Conservation (phyloP, 2,888 invertebrate genomes). For the Candidula unifasciata region DNA sequence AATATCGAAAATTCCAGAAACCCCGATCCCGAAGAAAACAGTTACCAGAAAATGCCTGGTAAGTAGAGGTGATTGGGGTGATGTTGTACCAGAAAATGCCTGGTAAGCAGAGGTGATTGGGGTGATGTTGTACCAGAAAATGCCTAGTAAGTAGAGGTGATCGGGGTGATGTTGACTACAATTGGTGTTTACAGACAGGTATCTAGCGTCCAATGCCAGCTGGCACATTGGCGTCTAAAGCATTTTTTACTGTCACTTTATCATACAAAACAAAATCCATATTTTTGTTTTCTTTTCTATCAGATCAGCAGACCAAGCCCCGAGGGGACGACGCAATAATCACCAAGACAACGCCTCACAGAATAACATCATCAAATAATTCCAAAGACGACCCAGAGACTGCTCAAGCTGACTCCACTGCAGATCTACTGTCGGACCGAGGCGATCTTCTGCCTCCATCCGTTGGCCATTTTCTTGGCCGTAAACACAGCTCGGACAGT, state of each 20-base stretch:
- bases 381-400: conserved; percentile 36
- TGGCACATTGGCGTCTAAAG: no score
- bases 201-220: no score
- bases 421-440: conserved; percentile 27
- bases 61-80: no score
- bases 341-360: conserved; percentile 37
- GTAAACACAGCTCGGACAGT: conserved; percentile 55
- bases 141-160: no score
- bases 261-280: not conserved
- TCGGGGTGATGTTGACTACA: no score
- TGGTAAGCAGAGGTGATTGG: no score
- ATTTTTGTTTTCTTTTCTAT: not conserved
- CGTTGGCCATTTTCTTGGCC: conserved; percentile 33
- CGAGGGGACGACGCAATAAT: conserved; percentile 34
- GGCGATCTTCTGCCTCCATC: conserved; percentile 55
- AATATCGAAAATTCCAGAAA: no score
- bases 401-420: conserved; percentile 40
- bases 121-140: no score
- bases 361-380: not conserved
- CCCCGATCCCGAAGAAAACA: no score
- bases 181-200: no score
- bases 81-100: no score
- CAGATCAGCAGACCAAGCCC: conserved; percentile 32
- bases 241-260: not conserved
- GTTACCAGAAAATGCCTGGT: no score